Evolutionary conservation across 2,113 vertebrate genomes (phyloP).

Genomic region (Actinemys pallida): DNA sequence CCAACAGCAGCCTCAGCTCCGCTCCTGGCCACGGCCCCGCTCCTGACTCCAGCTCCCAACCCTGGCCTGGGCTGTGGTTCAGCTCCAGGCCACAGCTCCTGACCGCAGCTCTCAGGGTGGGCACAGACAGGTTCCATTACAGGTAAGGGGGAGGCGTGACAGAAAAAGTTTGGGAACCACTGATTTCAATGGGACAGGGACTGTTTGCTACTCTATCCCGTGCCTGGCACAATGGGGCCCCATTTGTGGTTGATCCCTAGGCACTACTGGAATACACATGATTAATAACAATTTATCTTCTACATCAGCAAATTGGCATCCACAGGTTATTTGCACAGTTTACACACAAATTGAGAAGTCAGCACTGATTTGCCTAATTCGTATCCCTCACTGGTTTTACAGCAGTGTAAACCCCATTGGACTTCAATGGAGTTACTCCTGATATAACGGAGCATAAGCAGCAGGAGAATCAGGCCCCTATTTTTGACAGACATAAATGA

Average conservation of each 20-base stretch:
- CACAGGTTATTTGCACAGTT: slow-evolving; percentile 47
- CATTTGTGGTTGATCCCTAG: slow-evolving; percentile 45
- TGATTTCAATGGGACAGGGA: background rate
- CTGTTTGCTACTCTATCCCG: background rate
- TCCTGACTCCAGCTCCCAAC: no score
- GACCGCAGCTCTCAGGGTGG: no score
- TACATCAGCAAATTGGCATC: slow-evolving; percentile 71
- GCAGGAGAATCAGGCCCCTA: slow-evolving; percentile 43
- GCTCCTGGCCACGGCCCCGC: no score
- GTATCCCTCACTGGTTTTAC: slow-evolving; percentile 72
- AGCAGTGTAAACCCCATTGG: slow-evolving; percentile 59
- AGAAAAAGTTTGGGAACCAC: no score
- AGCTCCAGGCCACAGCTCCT: no score
- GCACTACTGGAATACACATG: slow-evolving; percentile 59
- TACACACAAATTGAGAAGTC: slow-evolving; percentile 67
- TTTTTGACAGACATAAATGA: slow-evolving; percentile 45
- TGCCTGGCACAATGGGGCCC: background rate
- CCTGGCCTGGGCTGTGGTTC: no score
- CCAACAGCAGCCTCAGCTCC: no score
- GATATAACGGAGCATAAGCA: slow-evolving; percentile 65
- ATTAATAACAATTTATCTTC: slow-evolving; percentile 63
- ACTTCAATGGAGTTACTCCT: slow-evolving; percentile 62
- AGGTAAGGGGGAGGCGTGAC: no score
- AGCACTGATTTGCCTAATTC: slow-evolving; percentile 64
- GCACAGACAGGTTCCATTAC: no score